phyloP scores from a whole-genome alignment of 2,888 invertebrate genomes.

The Nemurella pictetii region DNA sequence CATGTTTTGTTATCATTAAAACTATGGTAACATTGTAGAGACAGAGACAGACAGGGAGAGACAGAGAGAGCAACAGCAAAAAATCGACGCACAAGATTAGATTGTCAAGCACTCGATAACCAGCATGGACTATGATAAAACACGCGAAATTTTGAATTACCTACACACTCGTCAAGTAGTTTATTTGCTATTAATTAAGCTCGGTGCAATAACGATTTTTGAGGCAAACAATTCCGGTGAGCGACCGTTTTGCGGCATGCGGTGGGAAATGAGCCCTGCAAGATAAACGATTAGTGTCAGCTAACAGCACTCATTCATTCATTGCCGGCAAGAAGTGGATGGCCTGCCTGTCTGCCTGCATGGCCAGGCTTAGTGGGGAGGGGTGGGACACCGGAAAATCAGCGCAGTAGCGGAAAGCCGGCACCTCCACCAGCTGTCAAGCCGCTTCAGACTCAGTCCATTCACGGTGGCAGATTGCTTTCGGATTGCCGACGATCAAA shows the following conservation, averaged over 20 bases:
- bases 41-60: not conserved
- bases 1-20: constrained; percentile 14
- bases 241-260: not conserved
- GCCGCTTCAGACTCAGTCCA: not conserved
- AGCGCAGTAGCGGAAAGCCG: not conserved
- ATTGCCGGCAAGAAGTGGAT: too few relatives aligned
- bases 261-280: not conserved
- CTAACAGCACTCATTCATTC: too few relatives aligned
- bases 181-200: not conserved
- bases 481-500: not conserved
- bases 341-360: too few relatives aligned
- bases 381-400: too few relatives aligned
- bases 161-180: not conserved
- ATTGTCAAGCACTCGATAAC: not conserved
- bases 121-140: not conserved
- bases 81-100: not conserved
- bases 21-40: constrained; percentile 1
- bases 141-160: not conserved
- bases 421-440: not conserved
- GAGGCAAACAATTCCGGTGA: not conserved
- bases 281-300: too few relatives aligned
- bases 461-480: not conserved
- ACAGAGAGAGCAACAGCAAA: too few relatives aligned
- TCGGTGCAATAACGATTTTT: not conserved
- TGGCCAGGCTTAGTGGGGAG: too few relatives aligned